Evolutionary conservation across 1,140 invertebrate genomes (phyloP), one percentile per base, ranked within the genome.

Genomic region (Halictus rubicundus): DNA sequence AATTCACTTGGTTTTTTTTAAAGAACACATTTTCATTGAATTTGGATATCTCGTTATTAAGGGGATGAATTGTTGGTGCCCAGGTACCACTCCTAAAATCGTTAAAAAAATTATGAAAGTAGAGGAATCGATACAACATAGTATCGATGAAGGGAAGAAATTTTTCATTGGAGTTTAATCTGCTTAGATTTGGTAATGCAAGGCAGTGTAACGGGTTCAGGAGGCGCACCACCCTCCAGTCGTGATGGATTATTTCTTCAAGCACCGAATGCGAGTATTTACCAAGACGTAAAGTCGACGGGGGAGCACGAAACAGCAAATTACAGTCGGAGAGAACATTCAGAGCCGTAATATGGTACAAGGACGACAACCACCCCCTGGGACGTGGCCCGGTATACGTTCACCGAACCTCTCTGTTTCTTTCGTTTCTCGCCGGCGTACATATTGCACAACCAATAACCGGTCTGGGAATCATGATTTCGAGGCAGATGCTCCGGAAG

Each of bases 401-500:
- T 79, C 52, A 23, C 72, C 60, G 54, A 71, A 27, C 21, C 54
- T 42, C 54, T 37, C 39, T 21, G 42, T 59, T 73, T 46, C 39
- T 21, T 23, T 42, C 49, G 71, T 60, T 61, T 10, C 9, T 27
- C 25, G 14, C 3, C n/a, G 21, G 0, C 70, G 70, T 23, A 59
- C 70, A 61, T 79, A 79, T 79, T 79, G 78, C 78, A 79, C 78
- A 73, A 79, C 63, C 78, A 61, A 66, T 74, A 79, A 79, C 78
- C 70, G 78, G 77, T 79, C 70, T 39, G 16, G 0, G 19, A n/a
- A 27, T 46, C 63, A 39, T 66, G 77, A 74, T 79, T 78, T 74
- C 78, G 52, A 25, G 19, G 7, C 39, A 46, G 57, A 64, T 59
- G 46, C 10, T 14, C 25, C 39, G 32, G 27, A 61, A 27, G 46